Evolutionary conservation across 2,113 vertebrate genomes (phyloP).

Genomic region (Corydoras sp.): DNA sequence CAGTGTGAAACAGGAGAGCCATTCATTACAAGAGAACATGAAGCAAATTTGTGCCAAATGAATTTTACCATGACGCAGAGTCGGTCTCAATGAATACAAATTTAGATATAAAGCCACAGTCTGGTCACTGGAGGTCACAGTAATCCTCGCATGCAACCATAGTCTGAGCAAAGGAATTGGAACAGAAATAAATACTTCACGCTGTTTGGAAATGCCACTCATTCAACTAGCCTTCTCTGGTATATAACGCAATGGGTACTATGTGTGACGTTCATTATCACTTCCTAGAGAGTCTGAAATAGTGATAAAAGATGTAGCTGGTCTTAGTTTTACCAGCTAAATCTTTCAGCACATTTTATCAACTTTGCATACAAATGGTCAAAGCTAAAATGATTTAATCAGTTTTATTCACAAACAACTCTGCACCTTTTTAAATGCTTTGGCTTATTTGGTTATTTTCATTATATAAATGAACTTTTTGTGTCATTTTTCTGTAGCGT

Average conservation of each 20-base stretch:
- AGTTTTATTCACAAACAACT: too few relatives aligned
- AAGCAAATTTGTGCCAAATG: background rate
- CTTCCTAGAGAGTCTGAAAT: constrained; percentile 49
- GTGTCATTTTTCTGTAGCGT: too few relatives aligned
- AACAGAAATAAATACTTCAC: constrained; percentile 15
- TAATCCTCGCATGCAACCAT: background rate
- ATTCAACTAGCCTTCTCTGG: constrained; percentile 2
- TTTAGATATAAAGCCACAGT: background rate
- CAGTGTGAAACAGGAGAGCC: background rate
- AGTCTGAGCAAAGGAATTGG: constrained; percentile 1
- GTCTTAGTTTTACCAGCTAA: background rate
- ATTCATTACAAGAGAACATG: constrained; percentile 2
- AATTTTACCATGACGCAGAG: constrained; percentile 16
- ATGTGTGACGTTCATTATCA: constrained; percentile 51
- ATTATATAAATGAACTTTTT: too few relatives aligned
- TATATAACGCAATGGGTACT: constrained; percentile 13
- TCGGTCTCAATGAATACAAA: background rate
- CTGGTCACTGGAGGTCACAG: background rate
- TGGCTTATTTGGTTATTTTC: too few relatives aligned
- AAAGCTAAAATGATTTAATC: too few relatives aligned
- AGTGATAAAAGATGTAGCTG: constrained; percentile 41
- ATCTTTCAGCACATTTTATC: background rate
- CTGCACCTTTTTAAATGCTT: too few relatives aligned
- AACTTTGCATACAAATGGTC: too few relatives aligned
- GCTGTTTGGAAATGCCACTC: constrained; percentile 2